Percentiles rank a stretch among this genome's conserved stretches.
Conservation (phyloP, 2,113 vertebrate species). For the Leptocoma aspasia region DNA sequence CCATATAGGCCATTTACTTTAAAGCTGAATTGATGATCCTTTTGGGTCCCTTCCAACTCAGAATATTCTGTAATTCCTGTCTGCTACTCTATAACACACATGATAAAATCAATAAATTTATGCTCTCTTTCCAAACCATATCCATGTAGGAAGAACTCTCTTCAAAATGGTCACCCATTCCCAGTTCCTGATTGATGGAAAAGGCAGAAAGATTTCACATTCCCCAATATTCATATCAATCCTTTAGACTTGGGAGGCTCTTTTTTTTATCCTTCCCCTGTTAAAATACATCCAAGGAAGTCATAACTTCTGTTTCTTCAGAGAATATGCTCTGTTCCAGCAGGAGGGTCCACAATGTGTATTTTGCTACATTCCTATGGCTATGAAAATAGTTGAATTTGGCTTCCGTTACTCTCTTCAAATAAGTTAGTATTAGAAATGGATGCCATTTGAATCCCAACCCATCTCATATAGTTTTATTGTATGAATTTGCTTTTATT, state of each 20-base stretch:
- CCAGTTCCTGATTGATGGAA: neutral
- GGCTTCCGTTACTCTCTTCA: neutral
- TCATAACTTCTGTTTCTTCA: neutral
- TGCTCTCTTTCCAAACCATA: neutral
- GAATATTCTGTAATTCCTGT: neutral
- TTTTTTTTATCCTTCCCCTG: neutral
- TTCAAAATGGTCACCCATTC: neutral
- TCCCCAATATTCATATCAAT: neutral
- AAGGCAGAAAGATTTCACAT: neutral
- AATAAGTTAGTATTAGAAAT: neutral
- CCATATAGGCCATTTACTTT: neutral
- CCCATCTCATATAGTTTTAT: neutral
- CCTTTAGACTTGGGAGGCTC: fast-evolving
- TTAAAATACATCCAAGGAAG: neutral
- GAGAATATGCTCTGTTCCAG: neutral
- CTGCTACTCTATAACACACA: fast-evolving
- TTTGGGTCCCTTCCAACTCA: neutral
- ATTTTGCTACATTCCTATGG: neutral
- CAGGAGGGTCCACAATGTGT: neutral
- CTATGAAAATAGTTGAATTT: neutral
- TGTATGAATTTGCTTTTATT: neutral
- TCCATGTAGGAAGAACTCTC: neutral
- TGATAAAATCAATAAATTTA: neutral
- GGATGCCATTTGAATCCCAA: neutral
- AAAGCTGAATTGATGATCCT: neutral